Conservation (phyloP, 2,113 vertebrate species). For the Leucopsar rothschildi region DNA sequence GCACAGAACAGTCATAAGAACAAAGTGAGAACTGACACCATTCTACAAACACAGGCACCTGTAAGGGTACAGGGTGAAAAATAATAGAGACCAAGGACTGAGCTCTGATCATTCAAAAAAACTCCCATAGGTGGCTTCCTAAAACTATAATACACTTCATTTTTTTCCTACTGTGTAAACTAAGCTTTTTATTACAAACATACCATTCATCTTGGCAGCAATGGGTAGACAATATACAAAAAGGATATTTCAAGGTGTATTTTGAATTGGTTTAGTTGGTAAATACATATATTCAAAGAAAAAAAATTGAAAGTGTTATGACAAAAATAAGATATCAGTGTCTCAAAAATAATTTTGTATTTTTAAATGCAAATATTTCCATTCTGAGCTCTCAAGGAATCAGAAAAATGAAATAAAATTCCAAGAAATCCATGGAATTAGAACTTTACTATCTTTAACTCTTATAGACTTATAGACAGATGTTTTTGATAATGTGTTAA, state of each 20-base stretch:
- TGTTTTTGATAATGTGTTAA: not conserved
- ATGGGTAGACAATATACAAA: not conserved
- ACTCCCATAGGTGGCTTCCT: not conserved
- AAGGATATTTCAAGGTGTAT: not conserved
- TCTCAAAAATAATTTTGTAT: not conserved
- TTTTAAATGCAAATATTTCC: not conserved
- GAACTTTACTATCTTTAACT: not conserved
- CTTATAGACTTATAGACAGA: not conserved
- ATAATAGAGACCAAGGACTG: not conserved
- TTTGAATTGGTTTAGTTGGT: not conserved
- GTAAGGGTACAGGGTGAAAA: not conserved
- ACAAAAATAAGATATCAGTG: not conserved
- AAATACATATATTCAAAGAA: not conserved
- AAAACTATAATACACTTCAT: not conserved
- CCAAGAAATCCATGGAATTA: not conserved
- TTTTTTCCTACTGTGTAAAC: not conserved
- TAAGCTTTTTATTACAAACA: not conserved
- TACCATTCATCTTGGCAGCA: not conserved
- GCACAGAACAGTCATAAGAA: not conserved
- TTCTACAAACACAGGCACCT: not conserved
- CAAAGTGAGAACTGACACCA: not conserved
- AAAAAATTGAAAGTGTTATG: not conserved
- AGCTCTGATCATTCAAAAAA: not conserved
- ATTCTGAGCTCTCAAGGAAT: not conserved
- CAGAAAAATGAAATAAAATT: not conserved